A percentile compares a stretch with the other conserved stretches of the same genome.
phyloP scores from a whole-genome alignment of 1,140 invertebrate species.

The Meloidogyne chitwoodi region DNA sequence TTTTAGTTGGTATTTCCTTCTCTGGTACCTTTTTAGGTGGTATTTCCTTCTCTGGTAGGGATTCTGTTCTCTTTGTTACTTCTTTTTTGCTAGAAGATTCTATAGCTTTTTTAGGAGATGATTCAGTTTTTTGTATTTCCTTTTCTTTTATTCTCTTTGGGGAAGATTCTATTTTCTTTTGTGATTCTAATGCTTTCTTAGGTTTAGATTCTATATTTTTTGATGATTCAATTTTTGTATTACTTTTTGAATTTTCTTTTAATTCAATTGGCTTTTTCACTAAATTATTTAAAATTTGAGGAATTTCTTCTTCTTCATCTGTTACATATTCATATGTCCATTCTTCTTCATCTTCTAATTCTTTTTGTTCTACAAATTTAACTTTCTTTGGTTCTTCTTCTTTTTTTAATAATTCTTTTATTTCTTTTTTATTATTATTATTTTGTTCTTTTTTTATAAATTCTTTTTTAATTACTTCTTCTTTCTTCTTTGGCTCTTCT shows the following conservation, averaged over 20 bases:
- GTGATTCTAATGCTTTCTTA: neutral
- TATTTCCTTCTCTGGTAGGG: neutral
- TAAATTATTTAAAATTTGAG: neutral
- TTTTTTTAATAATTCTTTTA: neutral
- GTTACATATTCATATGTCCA: conserved; percentile 29
- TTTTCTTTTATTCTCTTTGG: neutral
- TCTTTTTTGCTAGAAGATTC: no score
- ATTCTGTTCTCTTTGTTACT: no score
- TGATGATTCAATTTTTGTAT: neutral
- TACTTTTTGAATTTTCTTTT: neutral
- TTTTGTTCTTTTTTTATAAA: neutral
- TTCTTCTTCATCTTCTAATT: conserved; percentile 20
- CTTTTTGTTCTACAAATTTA: conserved; percentile 3
- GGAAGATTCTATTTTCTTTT: no score
- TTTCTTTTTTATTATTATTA: no score
- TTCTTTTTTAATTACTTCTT: no score
- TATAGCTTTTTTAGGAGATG: no score
- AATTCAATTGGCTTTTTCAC: neutral
- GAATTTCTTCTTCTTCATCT: conserved; percentile 18
- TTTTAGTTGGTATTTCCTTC: no score
- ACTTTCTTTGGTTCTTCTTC: conserved; percentile 23
- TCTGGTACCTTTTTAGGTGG: neutral
- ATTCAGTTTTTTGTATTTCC: neutral
- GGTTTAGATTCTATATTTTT: neutral
- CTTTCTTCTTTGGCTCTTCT: neutral